phyloP scores from a whole-genome alignment of 2,113 vertebrate species.

The Sitta europaea region DNA sequence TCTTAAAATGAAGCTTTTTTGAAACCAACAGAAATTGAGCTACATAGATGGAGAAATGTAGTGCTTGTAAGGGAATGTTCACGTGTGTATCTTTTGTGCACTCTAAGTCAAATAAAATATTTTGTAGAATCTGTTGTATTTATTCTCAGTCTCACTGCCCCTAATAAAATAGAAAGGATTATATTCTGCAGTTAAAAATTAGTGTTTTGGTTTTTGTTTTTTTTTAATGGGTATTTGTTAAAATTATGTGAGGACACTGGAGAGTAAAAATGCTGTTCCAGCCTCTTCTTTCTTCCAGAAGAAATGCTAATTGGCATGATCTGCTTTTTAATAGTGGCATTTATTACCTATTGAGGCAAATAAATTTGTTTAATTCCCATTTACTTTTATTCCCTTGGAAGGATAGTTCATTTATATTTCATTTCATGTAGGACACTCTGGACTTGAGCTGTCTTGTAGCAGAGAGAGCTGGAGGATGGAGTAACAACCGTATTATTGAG shows the following conservation, averaged over 20 bases:
- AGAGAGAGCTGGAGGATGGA: not conserved
- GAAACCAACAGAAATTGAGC: not conserved
- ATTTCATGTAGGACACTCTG: constrained; percentile 8
- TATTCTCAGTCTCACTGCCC: not conserved
- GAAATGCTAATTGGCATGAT: not conserved
- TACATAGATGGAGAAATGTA: not conserved
- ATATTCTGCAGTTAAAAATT: not conserved
- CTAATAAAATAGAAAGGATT: not conserved
- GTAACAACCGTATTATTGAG: constrained; percentile 29
- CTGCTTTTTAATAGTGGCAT: not conserved
- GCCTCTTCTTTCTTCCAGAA: not conserved
- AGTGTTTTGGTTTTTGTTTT: not conserved
- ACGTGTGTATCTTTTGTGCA: not conserved
- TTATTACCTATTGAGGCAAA: constrained; percentile 37
- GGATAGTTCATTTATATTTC: constrained; percentile 16
- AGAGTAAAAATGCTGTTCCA: not conserved
- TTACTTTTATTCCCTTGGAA: constrained; percentile 22
- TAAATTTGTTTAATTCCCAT: constrained; percentile 21
- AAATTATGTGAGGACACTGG: not conserved
- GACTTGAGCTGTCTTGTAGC: constrained; percentile 28
- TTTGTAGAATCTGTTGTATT: not conserved
- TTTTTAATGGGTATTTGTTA: not conserved
- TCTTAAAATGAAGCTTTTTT: not conserved
- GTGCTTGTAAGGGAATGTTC: not conserved
- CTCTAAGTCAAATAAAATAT: not conserved